These are phyloP conservation scores for Hydropsyche tenuis DNA, from an alignment of 1,140 invertebrate genomes.

Conservation along the genomic window DNA sequence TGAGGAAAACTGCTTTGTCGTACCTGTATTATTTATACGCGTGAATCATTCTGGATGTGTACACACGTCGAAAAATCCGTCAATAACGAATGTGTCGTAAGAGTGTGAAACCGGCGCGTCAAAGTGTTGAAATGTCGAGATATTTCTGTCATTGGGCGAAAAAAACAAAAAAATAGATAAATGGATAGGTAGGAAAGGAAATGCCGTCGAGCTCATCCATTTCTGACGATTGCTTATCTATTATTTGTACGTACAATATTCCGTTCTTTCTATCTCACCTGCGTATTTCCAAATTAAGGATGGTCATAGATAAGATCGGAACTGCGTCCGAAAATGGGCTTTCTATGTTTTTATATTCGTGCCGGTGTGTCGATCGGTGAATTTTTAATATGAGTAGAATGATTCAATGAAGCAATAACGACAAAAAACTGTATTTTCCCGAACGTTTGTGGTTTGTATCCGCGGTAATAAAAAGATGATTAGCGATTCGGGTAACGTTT, in stretches of 20 bases:
- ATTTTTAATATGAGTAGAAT: too few species aligned
- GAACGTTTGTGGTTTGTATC: neutral
- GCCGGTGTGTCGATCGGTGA: neutral
- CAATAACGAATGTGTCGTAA: conserved; percentile 29
- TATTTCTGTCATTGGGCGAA: conserved; percentile 31
- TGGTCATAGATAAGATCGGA: too few species aligned
- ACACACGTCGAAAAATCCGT: neutral
- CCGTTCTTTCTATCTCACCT: too few species aligned
- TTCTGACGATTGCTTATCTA: conserved; percentile 15
- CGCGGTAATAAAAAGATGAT: neutral
- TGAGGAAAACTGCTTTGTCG: neutral
- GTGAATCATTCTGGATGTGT: conserved; percentile 22
- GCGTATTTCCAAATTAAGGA: neutral
- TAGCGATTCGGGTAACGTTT: neutral
- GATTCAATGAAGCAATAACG: too few species aligned
- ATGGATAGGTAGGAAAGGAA: conserved; percentile 20
- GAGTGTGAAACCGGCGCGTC: conserved; percentile 15
- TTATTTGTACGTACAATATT: neutral
- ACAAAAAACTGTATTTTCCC: neutral
- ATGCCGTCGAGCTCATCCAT: conserved; percentile 15
- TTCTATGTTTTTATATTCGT: neutral
- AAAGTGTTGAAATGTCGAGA: conserved; percentile 25
- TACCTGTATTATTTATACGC: neutral
- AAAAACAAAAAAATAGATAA: neutral
- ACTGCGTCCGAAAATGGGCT: neutral